phyloP scores from a whole-genome alignment of 2,797 vertebrate species.

The Buceros bicornis region DNA sequence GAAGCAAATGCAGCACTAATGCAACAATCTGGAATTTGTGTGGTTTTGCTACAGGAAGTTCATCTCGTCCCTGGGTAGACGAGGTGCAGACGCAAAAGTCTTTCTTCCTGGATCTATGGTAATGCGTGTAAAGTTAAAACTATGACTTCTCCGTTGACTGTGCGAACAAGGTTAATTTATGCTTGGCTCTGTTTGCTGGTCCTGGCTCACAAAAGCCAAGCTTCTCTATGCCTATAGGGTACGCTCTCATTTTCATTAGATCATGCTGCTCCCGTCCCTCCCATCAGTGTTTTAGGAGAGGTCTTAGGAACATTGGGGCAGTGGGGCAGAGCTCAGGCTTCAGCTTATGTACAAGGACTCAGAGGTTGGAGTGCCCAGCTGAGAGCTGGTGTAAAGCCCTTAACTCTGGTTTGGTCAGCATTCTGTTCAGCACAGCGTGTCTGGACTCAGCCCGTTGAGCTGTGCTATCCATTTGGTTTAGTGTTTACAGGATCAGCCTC shows the following conservation, averaged over 20 bases:
- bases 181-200: neutral
- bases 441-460: neutral
- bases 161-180: neutral
- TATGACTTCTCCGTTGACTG: neutral
- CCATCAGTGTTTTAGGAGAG: fast-evolving
- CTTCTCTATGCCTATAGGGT: neutral
- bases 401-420: neutral
- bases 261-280: neutral
- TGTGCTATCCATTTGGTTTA: neutral
- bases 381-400: neutral
- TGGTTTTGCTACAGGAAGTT: neutral
- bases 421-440: neutral
- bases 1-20: neutral
- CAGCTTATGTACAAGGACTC: neutral
- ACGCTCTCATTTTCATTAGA: neutral
- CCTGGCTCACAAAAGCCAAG: neutral
- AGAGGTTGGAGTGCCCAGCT: fast-evolving
- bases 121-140: neutral
- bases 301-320: fast-evolving
- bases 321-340: neutral
- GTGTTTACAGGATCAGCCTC: neutral
- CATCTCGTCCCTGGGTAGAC: neutral
- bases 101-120: neutral
- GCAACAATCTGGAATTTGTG: neutral
- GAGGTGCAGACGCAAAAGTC: fast-evolving